These are phyloP conservation scores for Saccopteryx bilineata DNA, from an alignment of 2,113 vertebrate species.

Conservation along the genomic window DNA sequence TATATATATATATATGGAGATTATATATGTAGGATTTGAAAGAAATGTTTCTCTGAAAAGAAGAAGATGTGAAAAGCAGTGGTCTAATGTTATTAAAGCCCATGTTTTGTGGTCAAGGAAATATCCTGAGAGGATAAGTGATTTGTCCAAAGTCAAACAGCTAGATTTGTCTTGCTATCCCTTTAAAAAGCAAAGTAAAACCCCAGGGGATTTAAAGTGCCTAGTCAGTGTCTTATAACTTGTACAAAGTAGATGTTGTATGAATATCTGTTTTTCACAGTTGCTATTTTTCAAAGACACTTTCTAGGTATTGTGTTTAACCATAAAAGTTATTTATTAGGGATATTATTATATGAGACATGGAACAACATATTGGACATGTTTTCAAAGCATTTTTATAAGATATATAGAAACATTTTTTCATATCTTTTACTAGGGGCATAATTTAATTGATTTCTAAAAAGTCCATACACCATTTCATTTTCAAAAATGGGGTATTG, in stretches of 20 bases:
- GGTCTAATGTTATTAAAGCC: not conserved
- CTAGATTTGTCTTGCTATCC: not conserved
- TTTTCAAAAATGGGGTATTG: not conserved
- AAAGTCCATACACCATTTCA: constrained; percentile 4
- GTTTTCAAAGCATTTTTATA: constrained; percentile 14
- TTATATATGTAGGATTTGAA: not conserved
- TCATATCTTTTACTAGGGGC: not conserved
- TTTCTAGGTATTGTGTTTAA: not conserved
- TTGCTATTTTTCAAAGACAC: not conserved
- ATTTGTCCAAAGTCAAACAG: not conserved
- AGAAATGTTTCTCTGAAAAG: not conserved
- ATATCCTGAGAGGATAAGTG: not conserved
- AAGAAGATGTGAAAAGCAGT: not conserved
- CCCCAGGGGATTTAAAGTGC: not conserved
- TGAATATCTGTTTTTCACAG: constrained; percentile 50
- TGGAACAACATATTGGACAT: not conserved
- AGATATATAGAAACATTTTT: not conserved
- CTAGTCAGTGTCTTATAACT: not conserved
- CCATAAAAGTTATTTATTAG: not conserved
- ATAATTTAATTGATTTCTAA: constrained; percentile 52
- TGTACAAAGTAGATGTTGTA: not conserved
- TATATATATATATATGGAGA: not conserved
- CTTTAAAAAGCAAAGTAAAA: constrained; percentile 21
- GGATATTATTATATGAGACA: not conserved
- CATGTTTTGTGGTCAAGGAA: constrained; percentile 3